phyloP scores from a whole-genome alignment of 2,113 vertebrate species.

The Pipra filicauda region DNA sequence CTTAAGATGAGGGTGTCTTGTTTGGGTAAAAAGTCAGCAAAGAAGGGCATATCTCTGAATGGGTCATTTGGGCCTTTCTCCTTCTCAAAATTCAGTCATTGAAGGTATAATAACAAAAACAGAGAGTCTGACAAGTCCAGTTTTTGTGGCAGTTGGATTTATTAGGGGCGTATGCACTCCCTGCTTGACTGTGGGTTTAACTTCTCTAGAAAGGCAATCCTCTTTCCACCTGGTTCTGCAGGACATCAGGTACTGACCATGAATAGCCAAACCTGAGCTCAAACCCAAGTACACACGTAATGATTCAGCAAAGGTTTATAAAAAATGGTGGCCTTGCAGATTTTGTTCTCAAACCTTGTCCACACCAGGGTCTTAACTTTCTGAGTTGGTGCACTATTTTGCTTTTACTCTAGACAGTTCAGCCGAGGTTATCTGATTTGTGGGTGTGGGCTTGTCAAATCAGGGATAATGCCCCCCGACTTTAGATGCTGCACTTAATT shows the following conservation, averaged over 20 bases:
- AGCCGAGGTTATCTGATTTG: neutral
- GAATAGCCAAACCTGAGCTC: neutral
- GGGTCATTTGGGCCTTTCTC: neutral
- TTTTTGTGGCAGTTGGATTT: neutral
- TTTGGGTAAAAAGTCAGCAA: conserved; percentile 26
- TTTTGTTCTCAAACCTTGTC: neutral
- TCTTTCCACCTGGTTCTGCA: neutral
- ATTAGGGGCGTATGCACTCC: neutral
- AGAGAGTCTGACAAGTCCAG: neutral
- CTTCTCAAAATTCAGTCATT: neutral
- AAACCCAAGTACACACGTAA: neutral
- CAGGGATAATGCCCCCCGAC: neutral
- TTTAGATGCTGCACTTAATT: neutral
- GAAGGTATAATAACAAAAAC: neutral
- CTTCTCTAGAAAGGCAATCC: neutral
- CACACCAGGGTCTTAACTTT: neutral
- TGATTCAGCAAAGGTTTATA: neutral
- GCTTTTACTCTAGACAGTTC: neutral
- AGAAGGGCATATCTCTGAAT: neutral
- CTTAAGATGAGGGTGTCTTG: neutral
- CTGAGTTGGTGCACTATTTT: neutral
- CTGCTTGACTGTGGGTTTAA: neutral
- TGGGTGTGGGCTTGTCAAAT: neutral
- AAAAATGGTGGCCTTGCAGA: neutral
- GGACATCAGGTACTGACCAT: neutral